phyloP scores from a whole-genome alignment of 2,113 vertebrate genomes.

The Hemiscyllium ocellatum region DNA sequence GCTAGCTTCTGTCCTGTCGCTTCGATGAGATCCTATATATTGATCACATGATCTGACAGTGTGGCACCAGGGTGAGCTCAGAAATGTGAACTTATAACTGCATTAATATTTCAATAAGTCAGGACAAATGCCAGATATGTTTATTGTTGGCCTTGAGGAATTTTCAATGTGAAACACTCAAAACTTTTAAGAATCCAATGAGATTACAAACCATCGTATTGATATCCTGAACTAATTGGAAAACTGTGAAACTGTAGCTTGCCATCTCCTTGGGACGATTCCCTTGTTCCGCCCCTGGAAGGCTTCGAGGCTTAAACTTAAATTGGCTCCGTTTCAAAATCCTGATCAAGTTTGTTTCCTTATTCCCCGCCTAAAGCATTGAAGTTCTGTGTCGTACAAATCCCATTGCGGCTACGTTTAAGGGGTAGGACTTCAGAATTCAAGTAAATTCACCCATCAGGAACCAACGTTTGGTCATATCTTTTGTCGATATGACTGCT shows the following conservation, averaged over 20 bases:
- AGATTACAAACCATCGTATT: not conserved
- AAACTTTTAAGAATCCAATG: not conserved
- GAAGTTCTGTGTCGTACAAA: not conserved
- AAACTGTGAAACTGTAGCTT: not conserved
- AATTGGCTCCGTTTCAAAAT: not conserved
- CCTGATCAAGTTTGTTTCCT: not conserved
- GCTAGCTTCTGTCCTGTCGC: no score
- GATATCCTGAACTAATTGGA: not conserved
- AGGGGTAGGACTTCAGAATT: not conserved
- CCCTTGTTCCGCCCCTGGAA: not conserved
- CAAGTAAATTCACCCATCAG: not conserved
- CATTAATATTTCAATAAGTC: not conserved
- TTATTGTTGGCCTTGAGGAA: not conserved
- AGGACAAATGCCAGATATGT: not conserved
- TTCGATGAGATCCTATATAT: not conserved
- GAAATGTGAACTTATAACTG: not conserved
- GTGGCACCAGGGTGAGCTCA: not conserved
- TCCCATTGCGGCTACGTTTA: not conserved
- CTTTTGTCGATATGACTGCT: not conserved
- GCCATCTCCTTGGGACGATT: not conserved
- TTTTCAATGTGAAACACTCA: not conserved
- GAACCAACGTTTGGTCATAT: not conserved
- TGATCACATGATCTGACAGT: not conserved
- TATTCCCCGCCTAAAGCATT: not conserved
- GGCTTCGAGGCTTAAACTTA: not conserved